Evolutionary conservation across 1,140 invertebrate species (phyloP), one percentile per base, ranked within the genome.

Genomic region (Octopus sinensis): DNA sequence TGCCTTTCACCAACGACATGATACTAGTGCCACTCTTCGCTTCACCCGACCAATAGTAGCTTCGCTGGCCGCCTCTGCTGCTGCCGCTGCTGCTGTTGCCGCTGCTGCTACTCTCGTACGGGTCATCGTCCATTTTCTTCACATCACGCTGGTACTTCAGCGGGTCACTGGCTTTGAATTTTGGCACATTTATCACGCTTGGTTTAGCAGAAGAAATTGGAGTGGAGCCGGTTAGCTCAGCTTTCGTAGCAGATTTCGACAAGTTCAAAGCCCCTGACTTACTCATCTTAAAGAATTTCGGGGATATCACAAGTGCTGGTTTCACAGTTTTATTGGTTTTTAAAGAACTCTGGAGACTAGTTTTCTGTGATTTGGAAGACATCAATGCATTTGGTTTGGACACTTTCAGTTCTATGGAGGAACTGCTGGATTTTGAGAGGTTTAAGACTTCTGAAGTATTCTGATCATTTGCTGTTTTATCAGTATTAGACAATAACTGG

Each of bases 261-360:
- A 71, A 23, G 30, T 71, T 71, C 13, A 71, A n/a, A 23, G 30
- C 68, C 4, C 68, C 68, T 5, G 68, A 71, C 68, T 71, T 71
- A 13, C 68, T 71, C 68, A 71, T 71, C 68, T 71, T 71, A 71
- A 71, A 71, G 68, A 71, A 71, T 71, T 71, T 71, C 5, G 68
- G 68, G 4, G 68, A 71, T 5, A 71, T 71, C 5, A 71, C 68
- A 4, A 71, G 68, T 13, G 13, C 68, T 5, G 68, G 68, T 23
- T 71, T 71, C 5, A 71, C 12, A 5, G 68, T 5, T 71, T 71
- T 71, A 13, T 71, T 71, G 13, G 68, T 4, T 13, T 71, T 71
- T 23, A 23, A 23, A n/a, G 68, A 5, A 6, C 13, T 6, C 5
- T 71, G 17, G 17, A 23, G 4, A 17, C 7, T 9, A 6, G 68